Percentiles rank a stretch among this genome's conserved stretches.
Evolutionary conservation across 2,888 invertebrate species (phyloP).

Genomic region (Melanophora roralis): DNA sequence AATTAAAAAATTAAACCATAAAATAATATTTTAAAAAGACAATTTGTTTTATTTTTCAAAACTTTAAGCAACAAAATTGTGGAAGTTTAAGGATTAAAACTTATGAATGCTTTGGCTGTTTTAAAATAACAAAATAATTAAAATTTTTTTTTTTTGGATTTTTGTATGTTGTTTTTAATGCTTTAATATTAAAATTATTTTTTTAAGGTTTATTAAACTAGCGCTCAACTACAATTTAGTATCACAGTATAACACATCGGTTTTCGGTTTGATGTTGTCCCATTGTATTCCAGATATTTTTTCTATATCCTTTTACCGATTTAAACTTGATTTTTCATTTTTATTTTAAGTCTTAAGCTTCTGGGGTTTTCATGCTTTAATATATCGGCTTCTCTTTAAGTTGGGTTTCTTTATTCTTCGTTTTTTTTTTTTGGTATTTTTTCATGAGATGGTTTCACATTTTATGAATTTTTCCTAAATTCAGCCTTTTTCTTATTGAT

Average conservation of each 20-base stretch:
- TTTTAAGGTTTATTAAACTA: constrained; percentile 69
- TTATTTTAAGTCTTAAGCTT: constrained; percentile 49
- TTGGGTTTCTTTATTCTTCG: constrained; percentile 30
- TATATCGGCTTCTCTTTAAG: constrained; percentile 27
- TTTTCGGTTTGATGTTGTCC: neutral
- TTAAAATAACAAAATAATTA: constrained; percentile 37
- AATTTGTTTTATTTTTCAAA: constrained; percentile 5
- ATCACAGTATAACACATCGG: constrained; percentile 71
- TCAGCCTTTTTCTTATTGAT: constrained; percentile 80
- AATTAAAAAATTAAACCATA: constrained; percentile 10
- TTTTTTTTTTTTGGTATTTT: constrained; percentile 69
- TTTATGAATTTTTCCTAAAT: neutral
- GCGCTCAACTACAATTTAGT: constrained; percentile 75
- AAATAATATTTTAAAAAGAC: constrained; percentile 15
- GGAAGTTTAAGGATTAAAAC: constrained; percentile 57
- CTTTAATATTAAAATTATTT: constrained; percentile 39
- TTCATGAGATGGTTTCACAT: constrained; percentile 58
- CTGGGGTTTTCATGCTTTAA: constrained; percentile 40
- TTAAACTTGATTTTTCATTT: constrained; percentile 36
- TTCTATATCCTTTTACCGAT: constrained; percentile 32
- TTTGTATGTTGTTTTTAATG: constrained; percentile 11
- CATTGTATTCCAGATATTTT: neutral
- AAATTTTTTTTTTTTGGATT: neutral
- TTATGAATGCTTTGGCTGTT: constrained; percentile 45
- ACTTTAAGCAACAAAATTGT: constrained; percentile 44